A percentile compares a stretch with the other conserved stretches of the same genome.
Evolutionary conservation across 2,888 invertebrate species (phyloP).

Genomic region (Spodoptera littoralis): DNA sequence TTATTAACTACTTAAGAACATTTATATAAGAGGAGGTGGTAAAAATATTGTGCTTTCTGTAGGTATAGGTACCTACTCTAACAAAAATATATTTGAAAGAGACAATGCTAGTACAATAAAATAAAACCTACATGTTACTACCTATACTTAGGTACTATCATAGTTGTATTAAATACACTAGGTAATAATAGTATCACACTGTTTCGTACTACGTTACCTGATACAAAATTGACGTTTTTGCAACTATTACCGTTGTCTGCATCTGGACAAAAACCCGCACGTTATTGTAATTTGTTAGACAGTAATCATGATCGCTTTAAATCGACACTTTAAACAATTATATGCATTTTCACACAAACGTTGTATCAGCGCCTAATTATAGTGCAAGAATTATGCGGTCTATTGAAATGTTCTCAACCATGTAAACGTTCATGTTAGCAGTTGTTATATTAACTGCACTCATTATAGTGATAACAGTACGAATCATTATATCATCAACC

Average conservation of each 20-base stretch:
- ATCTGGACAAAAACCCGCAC: conserved; percentile 21
- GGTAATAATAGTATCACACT: no score
- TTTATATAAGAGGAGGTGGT: conserved; percentile 20
- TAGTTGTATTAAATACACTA: no score
- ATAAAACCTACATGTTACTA: no score
- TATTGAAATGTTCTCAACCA: conserved; percentile 34
- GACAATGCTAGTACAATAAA: no score
- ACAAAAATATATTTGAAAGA: no score
- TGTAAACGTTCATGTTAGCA: conserved; percentile 27
- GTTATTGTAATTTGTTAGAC: conserved; percentile 31
- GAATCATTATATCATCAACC: not conserved
- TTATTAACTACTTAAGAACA: conserved; percentile 30
- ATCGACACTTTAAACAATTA: conserved; percentile 24
- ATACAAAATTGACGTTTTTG: no score
- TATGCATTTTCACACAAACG: conserved; percentile 38
- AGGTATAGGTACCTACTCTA: not conserved
- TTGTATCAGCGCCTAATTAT: conserved; percentile 33
- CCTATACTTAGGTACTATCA: no score
- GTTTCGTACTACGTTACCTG: no score
- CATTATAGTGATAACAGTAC: conserved; percentile 16
- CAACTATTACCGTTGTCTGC: no score
- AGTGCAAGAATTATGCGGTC: conserved; percentile 20
- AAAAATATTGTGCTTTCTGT: conserved; percentile 23
- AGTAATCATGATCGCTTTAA: conserved; percentile 16
- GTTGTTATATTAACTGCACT: conserved; percentile 24